Conservation (phyloP, 2,888 invertebrate genomes). For the Hetaerina titia region DNA sequence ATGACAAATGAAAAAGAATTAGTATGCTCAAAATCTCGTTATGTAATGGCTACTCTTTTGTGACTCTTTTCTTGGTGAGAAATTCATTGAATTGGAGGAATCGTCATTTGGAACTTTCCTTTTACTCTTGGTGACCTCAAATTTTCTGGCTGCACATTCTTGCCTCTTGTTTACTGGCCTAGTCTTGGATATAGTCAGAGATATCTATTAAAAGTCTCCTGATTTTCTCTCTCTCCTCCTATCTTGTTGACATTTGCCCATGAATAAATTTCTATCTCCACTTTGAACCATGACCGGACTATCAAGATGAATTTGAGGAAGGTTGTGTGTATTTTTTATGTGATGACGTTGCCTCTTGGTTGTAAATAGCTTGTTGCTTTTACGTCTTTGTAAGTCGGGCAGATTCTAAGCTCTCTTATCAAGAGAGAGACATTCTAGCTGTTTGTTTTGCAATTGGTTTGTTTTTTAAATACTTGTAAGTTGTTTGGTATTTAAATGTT, state of each 20-base stretch:
- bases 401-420: slow-evolving; percentile 27
- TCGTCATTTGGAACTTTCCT: background rate
- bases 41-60: slow-evolving; percentile 40
- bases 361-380: background rate
- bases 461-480: slow-evolving; percentile 43
- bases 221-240: background rate
- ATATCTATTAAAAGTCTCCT: background rate
- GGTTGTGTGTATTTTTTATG: background rate
- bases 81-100: background rate
- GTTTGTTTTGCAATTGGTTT: slow-evolving; percentile 49
- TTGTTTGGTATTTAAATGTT: slow-evolving; percentile 46
- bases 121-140: background rate
- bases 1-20: background rate
- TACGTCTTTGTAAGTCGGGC: slow-evolving; percentile 25
- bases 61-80: background rate
- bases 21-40: slow-evolving; percentile 63
- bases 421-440: background rate
- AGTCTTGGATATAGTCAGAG: background rate
- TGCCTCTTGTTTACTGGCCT: background rate
- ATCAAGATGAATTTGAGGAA: background rate
- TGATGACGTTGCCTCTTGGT: slow-evolving; percentile 9
- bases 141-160: background rate
- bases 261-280: background rate
- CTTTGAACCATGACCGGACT: background rate
- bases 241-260: background rate